Conservation (phyloP, 2,888 invertebrate species). For the Oscheius sp. region DNA sequence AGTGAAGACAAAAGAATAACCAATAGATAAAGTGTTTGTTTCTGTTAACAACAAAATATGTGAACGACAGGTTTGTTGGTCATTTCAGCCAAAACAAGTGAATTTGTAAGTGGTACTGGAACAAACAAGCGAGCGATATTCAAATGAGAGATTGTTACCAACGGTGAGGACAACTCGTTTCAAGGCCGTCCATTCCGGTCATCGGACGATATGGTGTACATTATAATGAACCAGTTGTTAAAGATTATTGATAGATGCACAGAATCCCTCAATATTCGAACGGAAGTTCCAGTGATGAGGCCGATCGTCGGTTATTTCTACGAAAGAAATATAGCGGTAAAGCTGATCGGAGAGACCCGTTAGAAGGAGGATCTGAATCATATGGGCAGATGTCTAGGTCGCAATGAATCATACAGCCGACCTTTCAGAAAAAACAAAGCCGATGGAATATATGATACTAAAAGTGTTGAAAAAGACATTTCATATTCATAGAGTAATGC, state of each 20-base stretch:
- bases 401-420: constrained; percentile 4
- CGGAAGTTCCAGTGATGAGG: neutral
- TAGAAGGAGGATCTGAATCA: neutral
- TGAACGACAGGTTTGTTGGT: no score
- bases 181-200: constrained; percentile 1
- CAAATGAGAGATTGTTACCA: neutral
- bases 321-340: neutral
- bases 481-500: constrained; percentile 2
- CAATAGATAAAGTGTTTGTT: neutral
- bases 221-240: no score
- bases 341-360: neutral
- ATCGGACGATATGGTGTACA: no score
- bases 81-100: no score
- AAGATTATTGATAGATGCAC: no score
- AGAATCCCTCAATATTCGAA: no score
- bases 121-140: no score
- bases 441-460: neutral
- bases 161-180: neutral
- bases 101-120: no score
- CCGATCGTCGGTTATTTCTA: neutral
- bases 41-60: no score
- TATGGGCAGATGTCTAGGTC: neutral
- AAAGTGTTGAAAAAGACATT: neutral
- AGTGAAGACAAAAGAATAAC: neutral
- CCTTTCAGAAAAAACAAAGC: neutral